These are phyloP conservation scores for Cerceris ruficornis DNA, from an alignment of 2,888 invertebrate genomes.

Conservation along the genomic window DNA sequence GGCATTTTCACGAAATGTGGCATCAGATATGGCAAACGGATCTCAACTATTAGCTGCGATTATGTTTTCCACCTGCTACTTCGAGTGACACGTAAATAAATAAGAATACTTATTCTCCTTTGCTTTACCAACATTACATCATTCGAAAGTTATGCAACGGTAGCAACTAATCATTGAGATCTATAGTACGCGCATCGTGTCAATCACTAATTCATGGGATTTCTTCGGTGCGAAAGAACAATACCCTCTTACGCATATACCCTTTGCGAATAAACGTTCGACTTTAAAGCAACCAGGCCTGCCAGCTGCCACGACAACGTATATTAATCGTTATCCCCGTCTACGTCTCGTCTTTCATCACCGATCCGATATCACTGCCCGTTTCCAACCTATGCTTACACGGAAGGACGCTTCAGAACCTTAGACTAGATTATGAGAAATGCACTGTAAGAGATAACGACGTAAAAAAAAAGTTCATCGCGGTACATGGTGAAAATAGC, in stretches of 20 bases:
- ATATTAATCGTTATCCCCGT: slow-evolving; percentile 26
- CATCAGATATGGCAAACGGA: slow-evolving; percentile 2
- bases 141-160: background rate
- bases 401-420: slow-evolving; percentile 21
- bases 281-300: slow-evolving; percentile 44
- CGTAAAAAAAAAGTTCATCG: slow-evolving; percentile 12
- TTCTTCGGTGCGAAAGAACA: background rate
- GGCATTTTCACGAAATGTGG: background rate
- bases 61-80: too few species aligned
- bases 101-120: too few species aligned
- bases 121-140: background rate
- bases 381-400: slow-evolving; percentile 34
- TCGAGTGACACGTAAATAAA: too few species aligned
- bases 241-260: background rate
- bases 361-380: slow-evolving; percentile 34
- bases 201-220: slow-evolving; percentile 5
- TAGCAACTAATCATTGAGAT: background rate
- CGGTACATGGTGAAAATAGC: slow-evolving; percentile 10
- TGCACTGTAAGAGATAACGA: slow-evolving; percentile 41
- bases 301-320: slow-evolving; percentile 54
- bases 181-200: background rate
- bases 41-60: background rate
- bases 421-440: slow-evolving; percentile 59
- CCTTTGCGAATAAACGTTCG: slow-evolving; percentile 20
- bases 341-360: slow-evolving; percentile 39